Base-by-base conservation (phyloP, 2,797 vertebrate species). In the Kryptolebias ocellatus region DNA sequence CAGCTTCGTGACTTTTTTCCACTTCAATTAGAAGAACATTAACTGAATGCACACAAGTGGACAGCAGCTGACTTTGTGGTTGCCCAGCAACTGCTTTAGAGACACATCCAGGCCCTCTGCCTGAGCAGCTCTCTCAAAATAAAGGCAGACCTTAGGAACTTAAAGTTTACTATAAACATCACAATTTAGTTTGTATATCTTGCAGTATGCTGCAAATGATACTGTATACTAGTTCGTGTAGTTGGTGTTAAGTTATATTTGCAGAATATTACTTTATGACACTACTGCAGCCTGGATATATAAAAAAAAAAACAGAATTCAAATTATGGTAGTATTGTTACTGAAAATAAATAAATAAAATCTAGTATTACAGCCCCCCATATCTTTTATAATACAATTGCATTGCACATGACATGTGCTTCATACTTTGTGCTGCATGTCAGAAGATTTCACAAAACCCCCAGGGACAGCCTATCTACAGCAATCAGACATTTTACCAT, bases 401-500 rank as follows among this genome's bases (percentile, higher is more conserved):
- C 4, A 28, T 29, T 49, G 16, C 31, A 29, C 31, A 5, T n/a
- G 39, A 31, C 45, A 67, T 53, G 39, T 18, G 20, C 45, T 44
- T 31, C 50, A 72, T 50, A 51, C 60, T 55, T 20, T 49, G 11
- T 69, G 70, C 74, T 57, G 47, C 55, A 24, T 74, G 63, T 68
- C 67, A 53, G 56, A 68, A 64, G 67, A 73, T 78, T 73, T 70
- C 65, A 67, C 53, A 50, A 60, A 60, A 59, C 53, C 74, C 42
- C 58, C 8, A 16, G 79, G 78, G 80, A 60, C 45, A 7, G 39
- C 0, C 0, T 82, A 85, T 79, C 67, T 72, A 52, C 58, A 75
- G 58, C 60, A 14, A 86, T 87, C 74, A 83, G 68, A 83, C 69
- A 70, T 77, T 78, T 79, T 70, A 72, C 61, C 76, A 55, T 74